These are phyloP conservation scores for Bradypus variegatus DNA, from an alignment of 2,797 vertebrate genomes.

Conservation along the genomic window DNA sequence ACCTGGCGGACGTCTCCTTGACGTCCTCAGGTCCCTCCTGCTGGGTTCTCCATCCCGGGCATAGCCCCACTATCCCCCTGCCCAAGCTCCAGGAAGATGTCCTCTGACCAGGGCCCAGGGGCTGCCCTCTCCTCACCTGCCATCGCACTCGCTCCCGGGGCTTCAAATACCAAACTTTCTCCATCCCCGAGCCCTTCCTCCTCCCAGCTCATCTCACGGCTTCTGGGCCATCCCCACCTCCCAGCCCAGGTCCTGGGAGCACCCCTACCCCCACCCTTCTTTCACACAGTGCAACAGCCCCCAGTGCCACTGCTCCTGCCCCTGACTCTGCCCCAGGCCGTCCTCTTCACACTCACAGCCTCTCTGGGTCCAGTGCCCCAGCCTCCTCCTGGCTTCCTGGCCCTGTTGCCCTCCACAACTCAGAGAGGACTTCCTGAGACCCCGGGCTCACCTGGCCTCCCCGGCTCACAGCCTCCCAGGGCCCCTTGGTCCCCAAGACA, in stretches of 20 bases:
- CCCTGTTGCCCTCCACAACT: not conserved
- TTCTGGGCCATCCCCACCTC: not conserved
- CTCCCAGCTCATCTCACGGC: not conserved
- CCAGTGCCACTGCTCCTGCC: not conserved
- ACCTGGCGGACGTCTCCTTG: not conserved
- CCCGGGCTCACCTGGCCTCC: not conserved
- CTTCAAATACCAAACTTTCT: not conserved
- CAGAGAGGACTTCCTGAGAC: not conserved
- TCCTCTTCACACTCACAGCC: not conserved
- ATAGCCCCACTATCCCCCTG: fast-evolving
- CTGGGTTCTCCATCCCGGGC: not conserved
- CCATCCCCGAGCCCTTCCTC: too few relatives aligned
- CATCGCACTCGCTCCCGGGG: not conserved
- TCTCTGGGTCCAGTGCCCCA: not conserved
- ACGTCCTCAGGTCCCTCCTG: not conserved
- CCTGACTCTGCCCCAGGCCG: not conserved
- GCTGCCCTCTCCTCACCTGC: not conserved
- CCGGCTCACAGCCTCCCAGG: not conserved
- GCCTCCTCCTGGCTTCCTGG: not conserved
- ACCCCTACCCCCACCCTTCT: not conserved
- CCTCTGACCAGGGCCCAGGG: not conserved
- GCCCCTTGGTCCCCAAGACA: not conserved
- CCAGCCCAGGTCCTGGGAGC: not conserved
- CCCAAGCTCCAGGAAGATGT: not conserved
- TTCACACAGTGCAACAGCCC: not conserved